Conservation (phyloP, 2,113 vertebrate genomes). For the Chionomys nivalis region DNA sequence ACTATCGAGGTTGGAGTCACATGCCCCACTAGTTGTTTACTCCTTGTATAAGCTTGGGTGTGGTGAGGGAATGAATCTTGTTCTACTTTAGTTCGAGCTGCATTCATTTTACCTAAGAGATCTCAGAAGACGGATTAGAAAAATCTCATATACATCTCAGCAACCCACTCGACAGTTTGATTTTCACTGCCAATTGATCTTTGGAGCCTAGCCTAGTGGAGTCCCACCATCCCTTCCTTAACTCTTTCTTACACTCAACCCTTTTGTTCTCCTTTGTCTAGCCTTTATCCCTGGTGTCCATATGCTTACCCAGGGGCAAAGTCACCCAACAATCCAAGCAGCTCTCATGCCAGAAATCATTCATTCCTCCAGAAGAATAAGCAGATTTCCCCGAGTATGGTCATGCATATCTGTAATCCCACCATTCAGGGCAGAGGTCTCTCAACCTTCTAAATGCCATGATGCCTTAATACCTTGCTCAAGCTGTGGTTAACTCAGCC, state of each 20-base stretch:
- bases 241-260: neutral
- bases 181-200: neutral
- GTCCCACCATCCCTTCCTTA: neutral
- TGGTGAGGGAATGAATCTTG: neutral
- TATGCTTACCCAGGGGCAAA: neutral
- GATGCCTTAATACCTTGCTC: no score
- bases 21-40: neutral
- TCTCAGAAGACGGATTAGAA: neutral
- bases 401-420: no score
- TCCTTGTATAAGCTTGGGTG: neutral
- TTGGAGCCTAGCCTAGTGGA: neutral
- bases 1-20: no score
- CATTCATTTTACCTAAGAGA: no score
- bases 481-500: no score
- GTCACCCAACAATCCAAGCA: neutral
- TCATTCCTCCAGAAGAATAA: neutral
- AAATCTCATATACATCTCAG: neutral
- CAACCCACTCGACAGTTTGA: neutral
- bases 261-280: neutral
- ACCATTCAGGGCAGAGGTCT: no score
- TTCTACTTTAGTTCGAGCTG: neutral
- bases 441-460: no score
- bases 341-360: neutral
- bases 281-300: neutral
- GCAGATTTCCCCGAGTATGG: no score